Base-by-base conservation (phyloP, 2,888 invertebrate genomes). In the Eucera pruinosa region DNA sequence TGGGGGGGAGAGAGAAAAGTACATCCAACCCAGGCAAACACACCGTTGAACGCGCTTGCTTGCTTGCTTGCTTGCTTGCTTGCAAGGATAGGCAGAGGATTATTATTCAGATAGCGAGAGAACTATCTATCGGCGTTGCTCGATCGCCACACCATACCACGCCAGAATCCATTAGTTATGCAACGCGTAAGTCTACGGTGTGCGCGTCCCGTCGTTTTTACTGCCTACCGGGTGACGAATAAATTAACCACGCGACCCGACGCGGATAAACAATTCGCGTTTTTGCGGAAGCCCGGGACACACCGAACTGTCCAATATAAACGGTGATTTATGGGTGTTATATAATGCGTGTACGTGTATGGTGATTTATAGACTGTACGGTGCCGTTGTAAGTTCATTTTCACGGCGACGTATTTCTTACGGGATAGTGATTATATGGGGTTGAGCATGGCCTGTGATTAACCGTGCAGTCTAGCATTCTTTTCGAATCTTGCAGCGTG, bases 71-170 rank as follows among this genome's bases (percentile, higher is more conserved):
- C n/a, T n/a, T n/a, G n/a, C n/a, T n/a, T n/a, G n/a, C n/a, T n/a
- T n/a, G n/a, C n/a, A 23, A 7, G 7, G 5, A 23, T 6, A 4
- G n/a, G n/a, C 11, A 18, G 18, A 7, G 43, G 43, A 67, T 76
- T 67, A 62, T 67, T 73, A 74, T 68, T 75, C 75, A 45, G 50
- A 57, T 45, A 57, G 75, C 18, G 36, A 50, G 55, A 50, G 36
- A 27, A 36, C 33, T 33, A 75, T 75, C 74, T 65, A 65, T 74
- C 74, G 27, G n/a, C 47, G 71, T 57, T 43, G 25, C 33, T 4
- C 33, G 57, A 66, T 71, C 71, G 33, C 67, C 30, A 20, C 30
- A 30, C n/a, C n/a, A n/a, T n/a, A n/a, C n/a, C n/a, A n/a, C n/a
- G 18, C 60, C 30, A 15, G 33, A 36, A 25, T 43, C 43, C 65